Base-by-base conservation (phyloP, 2,888 invertebrate species). In the Ceriagrion tenellum region DNA sequence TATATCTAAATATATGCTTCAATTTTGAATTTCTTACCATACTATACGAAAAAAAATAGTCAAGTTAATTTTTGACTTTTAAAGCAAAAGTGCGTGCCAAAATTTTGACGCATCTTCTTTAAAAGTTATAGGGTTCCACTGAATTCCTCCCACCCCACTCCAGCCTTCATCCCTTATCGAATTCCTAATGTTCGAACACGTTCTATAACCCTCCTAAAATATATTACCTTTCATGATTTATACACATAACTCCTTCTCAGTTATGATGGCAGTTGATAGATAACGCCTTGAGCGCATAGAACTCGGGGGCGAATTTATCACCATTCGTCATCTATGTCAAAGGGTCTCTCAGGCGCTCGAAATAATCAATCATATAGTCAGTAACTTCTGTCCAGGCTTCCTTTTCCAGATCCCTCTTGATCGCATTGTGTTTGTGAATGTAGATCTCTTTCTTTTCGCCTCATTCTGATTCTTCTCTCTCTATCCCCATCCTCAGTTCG, bases 281-380 rank as follows among this genome's bases (percentile, higher is more conserved):
- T 55, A 47, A 23, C 89, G 55, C 18, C 74, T 81, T n/a, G 93
- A 47, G 74, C n/a, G 93, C 93, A 74, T 93, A 63, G 59, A 47
- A 47, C 89, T 55, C 55, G 26, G 89, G 55, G n/a, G 40, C 63
- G 93, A 63, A 47, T 93, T 74, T 74, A 93, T 93, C 93, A 69
- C 93, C 93, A 74, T 93, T 47, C 93, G 93, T 93, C 93, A 93
- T 69, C 47, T 81, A 81, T 81, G 93, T 69, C 93, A 93, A 47
- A 18, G 63, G 63, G 91, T 26, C 35, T 90, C 56, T 47, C 12
- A 56, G 26, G 10, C 47, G 69, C 23, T 26, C 40, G 40, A 74
- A 93, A 93, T 93, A 69, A 93, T 93, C 93, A 93, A 74, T 93
- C 93, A 93, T 93, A 93, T 74, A 69, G 69, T 69, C 93, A 47